Evolutionary conservation across 1,140 invertebrate species (phyloP), one percentile per base, ranked within the genome.

Genomic region (Drosophila ogumai): DNA sequence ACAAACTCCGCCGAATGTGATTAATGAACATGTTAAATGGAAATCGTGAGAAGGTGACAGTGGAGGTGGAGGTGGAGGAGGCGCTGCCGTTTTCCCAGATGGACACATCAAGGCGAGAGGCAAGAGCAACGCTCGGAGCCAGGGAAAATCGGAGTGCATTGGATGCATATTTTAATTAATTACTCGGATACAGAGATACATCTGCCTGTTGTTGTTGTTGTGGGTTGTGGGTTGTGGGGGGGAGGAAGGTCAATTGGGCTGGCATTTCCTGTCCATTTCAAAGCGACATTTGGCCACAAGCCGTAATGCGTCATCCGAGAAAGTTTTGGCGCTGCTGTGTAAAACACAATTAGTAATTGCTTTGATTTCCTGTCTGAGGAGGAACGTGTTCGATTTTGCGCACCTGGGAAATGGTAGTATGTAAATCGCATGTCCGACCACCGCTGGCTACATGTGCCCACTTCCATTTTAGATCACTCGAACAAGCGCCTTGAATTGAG

Each of bases 161-260:
- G 49, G 40, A 59, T 78, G 66, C 75, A 78, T 78, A 78, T 78
- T 78, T 78, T 79, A 76, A 88, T 90, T 90, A 81, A 90, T 88
- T 80, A 56, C 54, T 54, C 52, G 65, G 75, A 78, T 78, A 75
- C 67, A 67, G 57, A 66, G 54, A 66, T 54, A 52, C 52, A 59
- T 72, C 50, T 72, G 68, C 36, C 9, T 22, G 47, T 31, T 13
- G 43, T 36, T 25, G 36, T n/a, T n/a, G n/a, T 28, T 28, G 25
- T 28, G 8, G 25, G 22, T n/a, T 46, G 19, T n/a, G 34, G 12
- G 22, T 22, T 22, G 22, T 22, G 22, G 40, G 1, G 28, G 4
- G 5, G 4, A 5, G 66, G 66, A 58, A 72, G 68, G 66, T 72
- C 82, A 85, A 86, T 86, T 81, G 46, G 74, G 50, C 55, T 67